Evolutionary conservation across 2,888 invertebrate genomes (phyloP), one percentile per base, ranked within the genome.

Genomic region (Drosophila macrospina): DNA sequence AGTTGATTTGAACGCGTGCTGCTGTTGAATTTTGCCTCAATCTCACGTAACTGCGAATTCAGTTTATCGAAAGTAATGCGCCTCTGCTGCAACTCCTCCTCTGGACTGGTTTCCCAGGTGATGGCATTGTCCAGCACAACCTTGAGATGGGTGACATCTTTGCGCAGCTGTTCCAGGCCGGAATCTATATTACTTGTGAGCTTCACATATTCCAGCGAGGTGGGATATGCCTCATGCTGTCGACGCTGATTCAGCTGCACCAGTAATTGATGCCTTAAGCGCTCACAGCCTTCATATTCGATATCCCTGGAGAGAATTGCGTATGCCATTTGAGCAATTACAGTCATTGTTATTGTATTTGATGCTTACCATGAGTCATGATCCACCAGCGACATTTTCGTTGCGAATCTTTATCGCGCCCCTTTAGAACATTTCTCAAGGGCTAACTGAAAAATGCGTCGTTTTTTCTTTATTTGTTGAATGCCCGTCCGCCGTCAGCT

Each of bases 231-330:
- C 89, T 5, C 28, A 70, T 93, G 93, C 69, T 92, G 92, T 73
- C 94, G 93, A 51, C 95, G 92, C 56, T 93, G 88, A 0, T 93
- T 93, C 7, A 95, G 85, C 81, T 94, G 93, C 63, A 94, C 94
- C 92, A 94, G 94, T 48, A 95, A 94, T 77, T 95, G 94, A 45
- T 94, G 92, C 80, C 93, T 93, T 20, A 95, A 89, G 66, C 94
- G 94, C 80, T 95, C 94, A 80, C 95, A 95, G 0, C 94, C 93
- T 78, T 95, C 95, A 90, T 94, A 93, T 86, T 95, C 95, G 0
- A 93, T 90, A 11, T 95, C 91, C 95, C 95, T 95, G 69, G 39
- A 20, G 15, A 28, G 5, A 52, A 15, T n/a, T 15, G 10, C 28
- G 2, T 32, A 5, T 44, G 2, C 0, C 4, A 10, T 4, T 36